These are phyloP conservation scores for Pelecanoides urinatrix DNA, from an alignment of 2,113 vertebrate genomes.

Conservation along the genomic window DNA sequence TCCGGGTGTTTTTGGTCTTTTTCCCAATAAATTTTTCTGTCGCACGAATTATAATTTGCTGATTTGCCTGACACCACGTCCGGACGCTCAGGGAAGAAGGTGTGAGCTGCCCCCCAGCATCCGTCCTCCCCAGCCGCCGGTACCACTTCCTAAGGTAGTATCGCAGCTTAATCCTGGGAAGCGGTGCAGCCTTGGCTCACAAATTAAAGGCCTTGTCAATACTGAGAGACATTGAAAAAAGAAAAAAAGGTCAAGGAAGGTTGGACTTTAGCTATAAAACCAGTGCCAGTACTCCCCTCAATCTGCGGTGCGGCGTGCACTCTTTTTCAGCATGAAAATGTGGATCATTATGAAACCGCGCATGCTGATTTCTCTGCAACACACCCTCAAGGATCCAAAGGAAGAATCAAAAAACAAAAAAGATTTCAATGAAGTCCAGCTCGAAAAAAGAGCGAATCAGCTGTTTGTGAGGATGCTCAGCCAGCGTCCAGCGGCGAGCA, in stretches of 20 bases:
- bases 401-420: not conserved
- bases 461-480: not conserved
- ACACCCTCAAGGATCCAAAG: not conserved
- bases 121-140: accelerated
- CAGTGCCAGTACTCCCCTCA: not conserved
- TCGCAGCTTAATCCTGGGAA: not conserved
- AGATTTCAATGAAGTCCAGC: not conserved
- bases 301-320: accelerated
- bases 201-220: constrained; percentile 7
- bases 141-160: not conserved
- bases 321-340: not conserved
- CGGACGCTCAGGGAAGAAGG: not conserved
- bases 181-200: not conserved
- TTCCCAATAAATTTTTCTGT: not conserved
- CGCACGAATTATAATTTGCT: accelerated
- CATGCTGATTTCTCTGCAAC: not conserved
- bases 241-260: not conserved
- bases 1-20: not conserved
- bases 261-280: not conserved
- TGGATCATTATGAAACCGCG: not conserved
- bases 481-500: not conserved
- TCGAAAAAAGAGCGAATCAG: not conserved
- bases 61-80: accelerated
- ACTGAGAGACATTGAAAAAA: not conserved
- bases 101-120: accelerated